Base-by-base conservation (phyloP, 2,888 invertebrate species). In the Drosophila prostipennis region DNA sequence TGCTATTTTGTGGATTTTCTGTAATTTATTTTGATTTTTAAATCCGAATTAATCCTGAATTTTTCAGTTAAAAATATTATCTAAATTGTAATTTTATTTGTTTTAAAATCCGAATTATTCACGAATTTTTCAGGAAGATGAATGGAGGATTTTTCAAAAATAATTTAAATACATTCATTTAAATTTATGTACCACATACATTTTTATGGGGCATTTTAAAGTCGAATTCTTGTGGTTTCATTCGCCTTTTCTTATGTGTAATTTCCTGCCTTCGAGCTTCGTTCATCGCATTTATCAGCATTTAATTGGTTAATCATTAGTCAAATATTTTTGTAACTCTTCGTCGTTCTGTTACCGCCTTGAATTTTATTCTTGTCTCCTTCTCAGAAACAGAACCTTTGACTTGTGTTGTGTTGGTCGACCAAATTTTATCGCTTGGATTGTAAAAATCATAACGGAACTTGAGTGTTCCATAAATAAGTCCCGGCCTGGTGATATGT, bases 261-360 rank as follows among this genome's bases (percentile, higher is more conserved):
- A 61, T 54, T 58, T 56, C 51, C 58, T 55, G 67, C 14, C 37
- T 45, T 26, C 29, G 14, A 60, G 63, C 60, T 53, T 48, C 39
- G 57, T 13, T 57, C 61, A 55, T 58, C 39, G 56, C 59, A 72
- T 74, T 78, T 78, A 82, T 85, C 77, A 82, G 74, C 71, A 72
- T 76, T 83, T 82, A 83, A 83, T 78, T 83, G 77, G 80, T 80
- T 82, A 82, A 82, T 82, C 82, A 85, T 83, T 85, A 85, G 80
- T 85, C 78, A 83, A 82, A 85, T 85, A 82, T 80, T 72, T 79
- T 55, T 79, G 55, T 67, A 65, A 79, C 48, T 57, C 34, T 67
- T 64, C 69, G 48, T 40, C 32, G 54, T 36, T 72, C 46, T 34
- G 16, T 34, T 16, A 7, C 11, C 48, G 32, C 48, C 46, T 16